A percentile compares a stretch with the other conserved stretches of the same genome.
phyloP scores from a whole-genome alignment of 2,888 invertebrate species.

The Taphrorychus bicolor region DNA sequence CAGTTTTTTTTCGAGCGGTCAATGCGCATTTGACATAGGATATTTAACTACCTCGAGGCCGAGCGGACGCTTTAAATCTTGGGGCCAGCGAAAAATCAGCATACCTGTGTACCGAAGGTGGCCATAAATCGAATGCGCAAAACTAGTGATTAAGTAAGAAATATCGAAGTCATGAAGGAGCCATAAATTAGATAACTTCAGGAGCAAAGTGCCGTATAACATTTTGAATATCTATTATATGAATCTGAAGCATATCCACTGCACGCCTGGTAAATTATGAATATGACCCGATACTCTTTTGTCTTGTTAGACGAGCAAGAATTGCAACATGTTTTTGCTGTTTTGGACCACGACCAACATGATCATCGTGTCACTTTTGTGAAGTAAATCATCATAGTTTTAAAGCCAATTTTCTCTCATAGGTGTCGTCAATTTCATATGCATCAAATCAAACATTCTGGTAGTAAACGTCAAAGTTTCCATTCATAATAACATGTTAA shows the following conservation, averaged over 20 bases:
- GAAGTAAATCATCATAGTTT: too few species aligned
- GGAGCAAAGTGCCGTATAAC: conserved; percentile 33
- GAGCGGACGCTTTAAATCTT: conserved; percentile 17
- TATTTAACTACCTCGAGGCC: neutral
- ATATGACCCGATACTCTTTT: conserved; percentile 10
- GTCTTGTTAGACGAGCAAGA: conserved; percentile 18
- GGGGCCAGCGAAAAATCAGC: neutral
- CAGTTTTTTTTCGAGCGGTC: conserved; percentile 5
- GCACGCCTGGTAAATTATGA: conserved; percentile 29
- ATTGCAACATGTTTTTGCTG: neutral
- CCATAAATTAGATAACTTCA: conserved; percentile 40
- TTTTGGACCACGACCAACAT: neutral
- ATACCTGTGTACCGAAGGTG: conserved; percentile 11
- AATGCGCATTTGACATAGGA: too few species aligned
- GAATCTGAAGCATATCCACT: conserved; percentile 26
- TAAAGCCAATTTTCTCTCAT: too few species aligned
- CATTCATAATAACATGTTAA: too few species aligned
- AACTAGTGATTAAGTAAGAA: conserved; percentile 37
- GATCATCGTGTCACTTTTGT: too few species aligned
- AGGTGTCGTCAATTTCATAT: too few species aligned
- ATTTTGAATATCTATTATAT: conserved; percentile 40
- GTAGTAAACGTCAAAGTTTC: too few species aligned
- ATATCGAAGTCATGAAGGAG: conserved; percentile 33
- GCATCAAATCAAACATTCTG: too few species aligned
- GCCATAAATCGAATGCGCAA: conserved; percentile 28